A percentile compares a stretch with the other conserved stretches of the same genome.
phyloP scores from a whole-genome alignment of 2,888 invertebrate genomes.

The Girardia tigrina region DNA sequence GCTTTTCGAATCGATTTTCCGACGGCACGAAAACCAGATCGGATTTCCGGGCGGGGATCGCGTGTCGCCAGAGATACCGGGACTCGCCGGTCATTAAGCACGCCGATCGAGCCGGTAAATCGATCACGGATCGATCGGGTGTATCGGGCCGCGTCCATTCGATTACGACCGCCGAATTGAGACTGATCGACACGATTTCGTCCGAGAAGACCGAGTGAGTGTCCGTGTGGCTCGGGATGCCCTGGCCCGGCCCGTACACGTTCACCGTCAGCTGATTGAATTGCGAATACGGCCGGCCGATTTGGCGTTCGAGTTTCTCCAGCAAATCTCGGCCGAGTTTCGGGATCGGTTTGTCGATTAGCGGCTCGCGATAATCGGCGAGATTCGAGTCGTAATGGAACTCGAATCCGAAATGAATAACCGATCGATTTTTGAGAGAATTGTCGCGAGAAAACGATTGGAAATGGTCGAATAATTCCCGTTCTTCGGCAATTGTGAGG shows the following conservation, averaged over 20 bases:
- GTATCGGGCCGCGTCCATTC: slow-evolving; percentile 62
- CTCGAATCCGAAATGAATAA: slow-evolving; percentile 78
- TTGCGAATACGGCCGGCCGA: slow-evolving; percentile 42
- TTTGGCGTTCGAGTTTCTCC: slow-evolving; percentile 53
- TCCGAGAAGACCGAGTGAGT: slow-evolving; percentile 83
- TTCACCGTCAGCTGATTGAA: slow-evolving; percentile 51
- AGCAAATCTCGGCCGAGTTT: slow-evolving; percentile 59
- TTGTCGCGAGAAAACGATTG: no score
- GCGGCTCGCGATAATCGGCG: slow-evolving; percentile 62
- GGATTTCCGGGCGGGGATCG: slow-evolving; percentile 66
- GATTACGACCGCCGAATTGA: slow-evolving; percentile 65
- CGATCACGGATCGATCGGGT: slow-evolving; percentile 49
- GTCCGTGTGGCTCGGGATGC: slow-evolving; percentile 81
- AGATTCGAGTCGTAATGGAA: slow-evolving; percentile 75
- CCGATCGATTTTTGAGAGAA: slow-evolving; percentile 55
- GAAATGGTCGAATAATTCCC: no score
- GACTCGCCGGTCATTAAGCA: slow-evolving; percentile 67
- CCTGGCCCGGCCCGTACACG: slow-evolving; percentile 52
- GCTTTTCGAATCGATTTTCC: slow-evolving; percentile 43
- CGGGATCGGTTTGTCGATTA: slow-evolving; percentile 58
- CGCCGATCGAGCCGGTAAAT: slow-evolving; percentile 61
- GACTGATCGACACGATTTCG: slow-evolving; percentile 70
- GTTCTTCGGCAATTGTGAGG: background rate
- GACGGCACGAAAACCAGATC: slow-evolving; percentile 57
- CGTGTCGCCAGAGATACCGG: slow-evolving; percentile 54